Base-by-base conservation (phyloP, 2,797 vertebrate genomes). In the Trematomus bernacchii region DNA sequence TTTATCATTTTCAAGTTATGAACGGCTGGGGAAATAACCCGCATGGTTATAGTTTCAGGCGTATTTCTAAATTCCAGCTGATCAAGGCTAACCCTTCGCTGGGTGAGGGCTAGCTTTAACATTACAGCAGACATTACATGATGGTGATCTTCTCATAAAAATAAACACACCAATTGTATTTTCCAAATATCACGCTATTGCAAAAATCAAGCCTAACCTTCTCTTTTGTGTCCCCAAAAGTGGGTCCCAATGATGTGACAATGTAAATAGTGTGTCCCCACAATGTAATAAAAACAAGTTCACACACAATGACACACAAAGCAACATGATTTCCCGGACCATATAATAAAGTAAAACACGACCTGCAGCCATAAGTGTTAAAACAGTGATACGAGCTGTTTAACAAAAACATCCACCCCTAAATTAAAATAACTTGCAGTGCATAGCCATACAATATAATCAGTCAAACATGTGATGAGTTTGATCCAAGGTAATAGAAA, bases 361-460 rank as follows among this genome's bases (percentile, higher is more conserved):
- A 60, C 73, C 71, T 30, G 46, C 65, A 60, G 76, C 55, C 27
- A 16, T 18, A 55, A 46, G 52, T 47, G 40, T 0, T 3, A 54
- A 60, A 33, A 40, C 46, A 57, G 46, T 58, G 50, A 69, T 16
- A 48, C 52, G 66, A 48, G 23, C 27, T 55, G 60, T 70, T 63
- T 61, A 48, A 71, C 62, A 58, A 16, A 77, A 73, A 73, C 27
- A 80, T 23, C 42, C 23, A 30, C 71, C 52, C 33, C 59, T 54
- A 16, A 16, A 73, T 61, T 46, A 58, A 60, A 68, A 74, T 33
- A 21, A 75, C 21, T 69, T 27, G n/a, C 47, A 62, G 33, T 51
- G 67, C 65, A 55, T 8, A 72, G 55, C 46, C 73, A 69, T 72
- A 9, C 44, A 82, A 73, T 78, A 2, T 60, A 76, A 71, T 79